Percentiles rank a stretch among this genome's conserved stretches.
Conservation (phyloP, 2,888 invertebrate genomes). For the Agrotis segetum region DNA sequence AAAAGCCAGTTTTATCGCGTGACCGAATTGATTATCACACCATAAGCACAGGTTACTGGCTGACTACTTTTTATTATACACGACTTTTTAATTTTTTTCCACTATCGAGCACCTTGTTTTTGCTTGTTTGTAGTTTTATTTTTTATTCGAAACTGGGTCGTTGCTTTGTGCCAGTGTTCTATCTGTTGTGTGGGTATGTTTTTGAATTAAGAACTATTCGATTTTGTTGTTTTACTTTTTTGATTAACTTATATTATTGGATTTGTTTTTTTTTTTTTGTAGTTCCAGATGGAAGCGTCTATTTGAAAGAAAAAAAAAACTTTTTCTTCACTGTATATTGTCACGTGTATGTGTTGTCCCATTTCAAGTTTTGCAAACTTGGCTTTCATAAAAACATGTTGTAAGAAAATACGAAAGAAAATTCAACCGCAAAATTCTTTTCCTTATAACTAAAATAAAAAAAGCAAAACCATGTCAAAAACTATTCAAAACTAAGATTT, state of each 20-base stretch:
- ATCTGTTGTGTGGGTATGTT: neutral
- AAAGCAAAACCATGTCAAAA: conserved; percentile 57
- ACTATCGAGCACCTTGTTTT: conserved; percentile 32
- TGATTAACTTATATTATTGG: too few relatives aligned
- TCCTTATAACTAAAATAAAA: conserved; percentile 30
- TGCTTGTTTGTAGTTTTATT: conserved; percentile 39
- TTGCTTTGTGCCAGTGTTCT: conserved; percentile 2
- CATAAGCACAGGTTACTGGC: conserved; percentile 73
- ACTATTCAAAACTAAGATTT: conserved; percentile 62
- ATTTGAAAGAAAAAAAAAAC: too few relatives aligned
- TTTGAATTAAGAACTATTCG: neutral
- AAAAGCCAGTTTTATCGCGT: conserved; percentile 69
- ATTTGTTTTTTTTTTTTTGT: too few relatives aligned
- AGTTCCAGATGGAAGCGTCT: too few relatives aligned
- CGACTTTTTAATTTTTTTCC: conserved; percentile 65
- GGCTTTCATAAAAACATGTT: neutral
- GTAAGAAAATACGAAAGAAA: neutral
- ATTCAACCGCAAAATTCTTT: neutral
- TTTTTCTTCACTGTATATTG: too few relatives aligned
- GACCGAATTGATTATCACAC: conserved; percentile 80
- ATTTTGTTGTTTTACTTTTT: too few relatives aligned
- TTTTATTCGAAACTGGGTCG: conserved; percentile 31
- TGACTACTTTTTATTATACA: conserved; percentile 64
- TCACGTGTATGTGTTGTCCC: neutral
- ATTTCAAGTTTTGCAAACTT: neutral